Evolutionary conservation across 1,140 invertebrate genomes (phyloP).

Genomic region (Nylanderia fulva): DNA sequence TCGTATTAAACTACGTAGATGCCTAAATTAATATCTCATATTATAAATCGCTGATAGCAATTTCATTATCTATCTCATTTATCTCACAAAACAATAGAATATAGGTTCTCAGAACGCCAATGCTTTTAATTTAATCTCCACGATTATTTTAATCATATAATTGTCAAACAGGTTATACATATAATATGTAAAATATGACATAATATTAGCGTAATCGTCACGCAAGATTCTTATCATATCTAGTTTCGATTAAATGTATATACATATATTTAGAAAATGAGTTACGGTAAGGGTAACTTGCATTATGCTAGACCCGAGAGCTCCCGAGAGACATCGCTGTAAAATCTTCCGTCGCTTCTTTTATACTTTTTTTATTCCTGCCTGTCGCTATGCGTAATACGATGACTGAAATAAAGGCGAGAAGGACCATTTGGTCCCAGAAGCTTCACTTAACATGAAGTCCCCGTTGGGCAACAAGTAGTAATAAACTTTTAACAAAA

Average conservation of each 20-base stretch:
- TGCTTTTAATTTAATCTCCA: neutral
- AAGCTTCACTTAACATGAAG: neutral
- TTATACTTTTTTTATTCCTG: neutral
- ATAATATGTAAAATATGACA: neutral
- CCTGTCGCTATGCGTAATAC: conserved; percentile 4
- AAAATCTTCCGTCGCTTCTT: neutral
- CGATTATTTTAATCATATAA: neutral
- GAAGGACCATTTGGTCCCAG: neutral
- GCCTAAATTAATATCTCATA: conserved; percentile 17
- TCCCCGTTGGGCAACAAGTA: neutral
- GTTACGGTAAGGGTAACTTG: neutral
- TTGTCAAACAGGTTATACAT: neutral
- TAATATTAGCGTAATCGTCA: neutral
- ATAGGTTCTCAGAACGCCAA: neutral
- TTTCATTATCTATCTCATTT: conserved; percentile 33
- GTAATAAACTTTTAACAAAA: neutral
- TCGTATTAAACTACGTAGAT: neutral
- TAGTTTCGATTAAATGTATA: neutral
- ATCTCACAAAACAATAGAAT: neutral
- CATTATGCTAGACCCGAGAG: neutral
- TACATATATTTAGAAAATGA: conserved; percentile 8
- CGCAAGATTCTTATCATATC: conserved; percentile 2
- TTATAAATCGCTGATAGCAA: neutral
- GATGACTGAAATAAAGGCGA: neutral
- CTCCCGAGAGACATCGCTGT: neutral